Conservation (phyloP, 2,888 invertebrate species). For the Monopis laevigella region DNA sequence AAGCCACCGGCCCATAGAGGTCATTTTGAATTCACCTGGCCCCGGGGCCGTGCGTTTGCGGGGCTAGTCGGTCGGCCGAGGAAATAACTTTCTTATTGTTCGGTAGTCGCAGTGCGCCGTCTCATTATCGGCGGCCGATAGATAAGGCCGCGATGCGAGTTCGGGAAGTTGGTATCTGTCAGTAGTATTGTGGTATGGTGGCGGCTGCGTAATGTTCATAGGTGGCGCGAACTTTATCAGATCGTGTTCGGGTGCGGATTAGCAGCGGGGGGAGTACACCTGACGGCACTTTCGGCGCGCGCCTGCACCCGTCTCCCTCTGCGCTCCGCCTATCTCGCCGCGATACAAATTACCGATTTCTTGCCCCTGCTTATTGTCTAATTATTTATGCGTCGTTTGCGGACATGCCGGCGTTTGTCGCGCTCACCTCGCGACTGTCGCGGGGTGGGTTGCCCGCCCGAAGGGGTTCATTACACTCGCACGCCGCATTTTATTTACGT, state of each 20-base stretch:
- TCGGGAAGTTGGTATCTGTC: slow-evolving; percentile 27
- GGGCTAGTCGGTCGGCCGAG: slow-evolving; percentile 57
- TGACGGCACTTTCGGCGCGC: slow-evolving; percentile 62
- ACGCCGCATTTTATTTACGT: slow-evolving; percentile 9
- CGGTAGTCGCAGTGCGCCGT: slow-evolving; percentile 23
- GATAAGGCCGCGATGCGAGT: slow-evolving; percentile 6
- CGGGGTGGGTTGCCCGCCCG: slow-evolving; percentile 43
- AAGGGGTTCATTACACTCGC: slow-evolving; percentile 54
- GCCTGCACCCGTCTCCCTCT: slow-evolving; percentile 53
- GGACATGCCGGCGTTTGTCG: slow-evolving; percentile 42
- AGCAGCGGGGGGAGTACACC: slow-evolving; percentile 46
- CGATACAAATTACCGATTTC: slow-evolving; percentile 65
- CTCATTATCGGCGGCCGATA: neutral
- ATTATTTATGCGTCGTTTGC: slow-evolving; percentile 61
- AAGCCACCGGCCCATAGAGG: slow-evolving; percentile 65
- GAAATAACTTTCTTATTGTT: slow-evolving; percentile 65
- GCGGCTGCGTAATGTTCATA: slow-evolving; percentile 63
- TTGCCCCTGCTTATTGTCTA: slow-evolving; percentile 63
- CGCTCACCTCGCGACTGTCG: slow-evolving; percentile 35
- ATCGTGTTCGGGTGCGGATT: slow-evolving; percentile 55
- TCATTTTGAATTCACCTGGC: slow-evolving; percentile 66
- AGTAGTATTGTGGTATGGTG: slow-evolving; percentile 57
- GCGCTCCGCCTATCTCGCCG: slow-evolving; percentile 53
- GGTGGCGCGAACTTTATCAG: slow-evolving; percentile 68
- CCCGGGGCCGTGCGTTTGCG: slow-evolving; percentile 60